These are phyloP conservation scores for Frieseomelitta varia DNA, from an alignment of 1,140 invertebrate species.

Conservation along the genomic window DNA sequence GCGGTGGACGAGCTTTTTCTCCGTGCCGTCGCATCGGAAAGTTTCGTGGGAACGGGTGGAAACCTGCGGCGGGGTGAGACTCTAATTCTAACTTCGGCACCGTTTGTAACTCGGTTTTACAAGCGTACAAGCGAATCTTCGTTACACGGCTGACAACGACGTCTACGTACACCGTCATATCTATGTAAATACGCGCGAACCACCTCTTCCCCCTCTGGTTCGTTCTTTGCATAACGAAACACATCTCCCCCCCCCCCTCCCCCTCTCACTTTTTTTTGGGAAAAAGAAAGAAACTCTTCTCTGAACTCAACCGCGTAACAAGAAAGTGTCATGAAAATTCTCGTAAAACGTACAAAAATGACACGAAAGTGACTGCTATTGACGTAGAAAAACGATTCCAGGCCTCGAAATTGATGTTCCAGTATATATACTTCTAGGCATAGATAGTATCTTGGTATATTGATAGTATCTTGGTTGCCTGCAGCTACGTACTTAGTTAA, in stretches of 20 bases:
- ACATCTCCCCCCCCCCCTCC: neutral
- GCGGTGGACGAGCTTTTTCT: neutral
- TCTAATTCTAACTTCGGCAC: slow-evolving; percentile 44
- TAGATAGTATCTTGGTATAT: too few relatives aligned
- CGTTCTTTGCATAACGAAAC: slow-evolving; percentile 37
- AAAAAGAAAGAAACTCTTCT: too few relatives aligned
- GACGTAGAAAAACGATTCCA: too few relatives aligned
- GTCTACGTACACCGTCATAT: slow-evolving; percentile 19
- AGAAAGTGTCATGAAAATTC: neutral
- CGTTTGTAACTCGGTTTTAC: slow-evolving; percentile 49
- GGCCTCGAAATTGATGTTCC: too few relatives aligned
- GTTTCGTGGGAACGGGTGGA: slow-evolving; percentile 4
- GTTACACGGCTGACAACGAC: slow-evolving; percentile 16
- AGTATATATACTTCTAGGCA: too few relatives aligned
- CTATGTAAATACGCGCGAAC: slow-evolving; percentile 44
- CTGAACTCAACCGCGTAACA: too few relatives aligned
- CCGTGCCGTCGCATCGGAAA: slow-evolving; percentile 31
- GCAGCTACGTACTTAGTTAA: too few relatives aligned
- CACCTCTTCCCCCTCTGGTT: neutral
- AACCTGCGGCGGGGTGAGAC: neutral
- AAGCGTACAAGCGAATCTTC: slow-evolving; percentile 30
- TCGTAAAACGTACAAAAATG: too few relatives aligned
- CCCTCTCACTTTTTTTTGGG: too few relatives aligned
- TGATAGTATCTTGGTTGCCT: too few relatives aligned
- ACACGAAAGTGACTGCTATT: neutral